Evolutionary conservation across 2,797 vertebrate species (phyloP).

Genomic region (Denticeps clupeoides): DNA sequence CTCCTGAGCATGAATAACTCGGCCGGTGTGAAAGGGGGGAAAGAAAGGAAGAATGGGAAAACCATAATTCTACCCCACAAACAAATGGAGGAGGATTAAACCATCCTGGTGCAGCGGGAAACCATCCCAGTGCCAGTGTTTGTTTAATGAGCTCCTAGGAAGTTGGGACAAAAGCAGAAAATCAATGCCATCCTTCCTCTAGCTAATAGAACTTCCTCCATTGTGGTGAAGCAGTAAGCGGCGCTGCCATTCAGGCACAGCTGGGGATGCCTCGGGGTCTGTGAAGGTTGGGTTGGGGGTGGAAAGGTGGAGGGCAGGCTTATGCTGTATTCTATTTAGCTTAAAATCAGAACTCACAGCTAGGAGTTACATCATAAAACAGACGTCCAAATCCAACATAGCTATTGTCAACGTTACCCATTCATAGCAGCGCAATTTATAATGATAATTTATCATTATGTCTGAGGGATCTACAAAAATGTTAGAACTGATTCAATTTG

Average conservation of each 20-base stretch:
- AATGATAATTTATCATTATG: too few species aligned
- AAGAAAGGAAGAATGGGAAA: constrained; percentile 27
- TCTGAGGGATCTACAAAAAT: too few species aligned
- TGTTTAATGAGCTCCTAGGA: constrained; percentile 49
- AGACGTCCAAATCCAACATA: too few species aligned
- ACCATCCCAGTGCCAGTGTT: constrained; percentile 32
- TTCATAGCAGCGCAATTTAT: too few species aligned
- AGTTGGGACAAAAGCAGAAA: constrained; percentile 44
- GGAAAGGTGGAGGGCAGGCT: background rate
- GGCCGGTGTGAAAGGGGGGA: background rate
- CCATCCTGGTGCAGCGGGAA: constrained; percentile 40
- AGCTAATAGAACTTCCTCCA: constrained; percentile 47
- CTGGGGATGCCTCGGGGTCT: constrained; percentile 1
- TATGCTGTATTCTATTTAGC: background rate
- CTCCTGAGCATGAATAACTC: constrained; percentile 50
- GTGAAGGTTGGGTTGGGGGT: constrained; percentile 10
- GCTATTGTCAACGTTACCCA: too few species aligned
- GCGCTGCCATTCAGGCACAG: constrained; percentile 51
- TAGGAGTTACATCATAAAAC: too few species aligned
- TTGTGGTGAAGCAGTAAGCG: constrained; percentile 32
- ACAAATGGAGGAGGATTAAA: constrained; percentile 54
- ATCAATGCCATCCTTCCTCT: constrained; percentile 45
- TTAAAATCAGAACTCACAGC: constrained; percentile 42
- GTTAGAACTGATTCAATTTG: too few species aligned
- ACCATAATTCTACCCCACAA: constrained; percentile 37